Evolutionary conservation across 2,113 vertebrate genomes (phyloP), one percentile per base, ranked within the genome.

Genomic region (Ochotona princeps): DNA sequence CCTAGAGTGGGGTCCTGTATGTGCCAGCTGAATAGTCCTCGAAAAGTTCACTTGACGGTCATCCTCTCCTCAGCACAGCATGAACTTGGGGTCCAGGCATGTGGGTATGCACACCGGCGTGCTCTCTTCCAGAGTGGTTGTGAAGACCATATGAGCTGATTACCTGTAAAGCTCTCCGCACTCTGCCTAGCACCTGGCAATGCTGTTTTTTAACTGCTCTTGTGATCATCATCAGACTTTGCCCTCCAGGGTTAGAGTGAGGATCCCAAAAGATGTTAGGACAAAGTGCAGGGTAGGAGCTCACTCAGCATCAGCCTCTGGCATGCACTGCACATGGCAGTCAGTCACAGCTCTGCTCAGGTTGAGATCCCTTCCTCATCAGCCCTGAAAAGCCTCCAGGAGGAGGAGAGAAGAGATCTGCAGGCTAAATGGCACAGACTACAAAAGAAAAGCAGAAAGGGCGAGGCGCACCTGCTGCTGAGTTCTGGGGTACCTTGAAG

Each of bases 261-360:
- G 30, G 57, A 91, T 14, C 63, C 65, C 63, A 38, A 61, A 38
- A 38, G 51, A 70, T 44, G 13, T 28, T 1, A 21, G n/a, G 26
- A 8, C 7, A 32, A 44, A 18, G 10, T 13, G 26, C 2, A 32
- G 20, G 75, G 18, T 26, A 28, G 57, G 54, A n/a, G 25, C 67
- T 60, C 54, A n/a, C 9, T 25, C 30, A 5, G 1, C 0, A 5
- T 49, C 4, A 21, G 35, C 51, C 3, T 5, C 4, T 6, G 60
- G 61, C 54, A 67, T 8, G 20, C 15, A 35, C 26, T 28, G 30
- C 47, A 65, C 0, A 5, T 66, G 32, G 67, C 8, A 30, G 49
- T 14, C 20, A 21, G 49, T 0, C 63, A 13, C 8, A 15, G 60
- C 60, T 60, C 57, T n/a, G 30, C 66, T 32, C 28, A 83, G 35